These are phyloP conservation scores for Blera fallax DNA, from an alignment of 2,888 invertebrate genomes.

Conservation along the genomic window DNA sequence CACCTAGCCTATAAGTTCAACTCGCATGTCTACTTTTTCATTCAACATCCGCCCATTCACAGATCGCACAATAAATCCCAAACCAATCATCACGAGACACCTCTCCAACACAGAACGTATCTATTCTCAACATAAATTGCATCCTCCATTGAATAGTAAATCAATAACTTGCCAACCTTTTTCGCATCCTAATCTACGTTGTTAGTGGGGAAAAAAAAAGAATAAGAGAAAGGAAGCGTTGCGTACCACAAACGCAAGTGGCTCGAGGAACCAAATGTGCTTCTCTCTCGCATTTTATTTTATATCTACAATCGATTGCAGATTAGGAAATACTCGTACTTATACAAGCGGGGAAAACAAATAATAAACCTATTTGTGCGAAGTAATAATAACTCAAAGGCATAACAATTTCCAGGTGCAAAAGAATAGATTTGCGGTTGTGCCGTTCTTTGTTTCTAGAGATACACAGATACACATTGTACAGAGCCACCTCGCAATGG, in stretches of 20 bases:
- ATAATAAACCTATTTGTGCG: slow-evolving; percentile 67
- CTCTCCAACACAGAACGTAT: background rate
- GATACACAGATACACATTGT: slow-evolving; percentile 25
- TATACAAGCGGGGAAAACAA: slow-evolving; percentile 51
- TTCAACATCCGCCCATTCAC: background rate
- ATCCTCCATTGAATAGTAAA: slow-evolving; percentile 18
- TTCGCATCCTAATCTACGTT: slow-evolving; percentile 25
- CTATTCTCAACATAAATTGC: slow-evolving; percentile 9
- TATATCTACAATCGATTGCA: slow-evolving; percentile 61
- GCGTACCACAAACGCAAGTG: slow-evolving; percentile 38
- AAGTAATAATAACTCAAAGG: slow-evolving; percentile 62
- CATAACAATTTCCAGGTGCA: slow-evolving; percentile 71
- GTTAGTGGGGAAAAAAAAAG: background rate
- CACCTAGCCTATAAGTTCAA: too few relatives aligned
- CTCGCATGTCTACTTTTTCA: too few relatives aligned
- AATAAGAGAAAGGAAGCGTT: slow-evolving; percentile 54
- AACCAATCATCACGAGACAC: background rate
- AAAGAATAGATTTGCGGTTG: slow-evolving; percentile 72
- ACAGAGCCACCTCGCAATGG: slow-evolving; percentile 48
- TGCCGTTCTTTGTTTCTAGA: slow-evolving; percentile 23
- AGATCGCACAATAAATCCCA: background rate
- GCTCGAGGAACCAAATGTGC: slow-evolving; percentile 9
- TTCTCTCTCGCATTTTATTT: slow-evolving; percentile 26
- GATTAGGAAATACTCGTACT: slow-evolving; percentile 69
- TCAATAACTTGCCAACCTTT: slow-evolving; percentile 21